phyloP scores from a whole-genome alignment of 2,113 vertebrate species.

The Tetraodon nigroviridis region DNA sequence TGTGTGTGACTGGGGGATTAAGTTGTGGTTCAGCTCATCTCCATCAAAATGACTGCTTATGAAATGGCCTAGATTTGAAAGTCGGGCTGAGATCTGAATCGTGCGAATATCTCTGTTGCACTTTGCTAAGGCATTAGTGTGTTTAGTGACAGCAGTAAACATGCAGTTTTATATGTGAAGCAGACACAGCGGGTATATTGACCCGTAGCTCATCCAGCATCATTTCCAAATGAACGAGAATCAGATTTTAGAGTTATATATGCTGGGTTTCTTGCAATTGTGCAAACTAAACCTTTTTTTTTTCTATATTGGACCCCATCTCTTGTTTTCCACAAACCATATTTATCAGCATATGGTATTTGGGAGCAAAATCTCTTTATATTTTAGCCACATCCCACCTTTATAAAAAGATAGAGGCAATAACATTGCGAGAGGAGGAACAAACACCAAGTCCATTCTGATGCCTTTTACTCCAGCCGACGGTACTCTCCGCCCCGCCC shows the following conservation, averaged over 20 bases:
- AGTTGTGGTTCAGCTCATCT: conserved; percentile 59
- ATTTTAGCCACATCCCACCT: no score
- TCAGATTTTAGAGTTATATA: conserved; percentile 36
- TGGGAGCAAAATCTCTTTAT: no score
- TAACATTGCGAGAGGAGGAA: neutral
- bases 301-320: no score
- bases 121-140: conserved; percentile 47
- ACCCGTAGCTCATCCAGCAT: conserved; percentile 21
- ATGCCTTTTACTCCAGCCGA: neutral
- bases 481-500: conserved; percentile 40
- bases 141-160: conserved; percentile 30
- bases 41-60: conserved; percentile 68
- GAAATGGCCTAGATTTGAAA: conserved; percentile 67
- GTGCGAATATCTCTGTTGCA: conserved; percentile 48
- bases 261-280: conserved; percentile 34
- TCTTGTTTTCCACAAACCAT: no score
- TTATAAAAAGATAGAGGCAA: no score
- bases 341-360: no score
- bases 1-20: conserved; percentile 45
- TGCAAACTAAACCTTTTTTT: no score
- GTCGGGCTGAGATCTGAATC: conserved; percentile 38
- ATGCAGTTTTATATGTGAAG: conserved; percentile 36
- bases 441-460: neutral
- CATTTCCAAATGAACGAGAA: conserved; percentile 63
- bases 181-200: conserved; percentile 11